Evolutionary conservation across 2,113 vertebrate species (phyloP), one percentile per base, ranked within the genome.

Genomic region (Melanerpes formicivorus): DNA sequence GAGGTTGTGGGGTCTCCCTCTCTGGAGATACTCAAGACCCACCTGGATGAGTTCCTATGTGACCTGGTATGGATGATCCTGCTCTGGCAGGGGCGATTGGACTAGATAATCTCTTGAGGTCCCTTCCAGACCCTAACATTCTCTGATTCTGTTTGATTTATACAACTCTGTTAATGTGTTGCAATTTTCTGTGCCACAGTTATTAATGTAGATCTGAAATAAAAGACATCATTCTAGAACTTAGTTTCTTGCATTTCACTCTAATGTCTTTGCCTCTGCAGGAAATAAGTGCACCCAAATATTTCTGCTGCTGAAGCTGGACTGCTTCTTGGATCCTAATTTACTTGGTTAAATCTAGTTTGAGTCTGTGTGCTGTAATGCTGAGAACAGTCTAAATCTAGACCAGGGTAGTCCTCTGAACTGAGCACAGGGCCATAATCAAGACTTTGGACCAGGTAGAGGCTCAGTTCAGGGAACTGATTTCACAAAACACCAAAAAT

Each of bases 401-500:
- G 65, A 58, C 22, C 32, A 54, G 30, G 13, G 9, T 62, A 32
- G 18, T 54, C 40, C 42, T 63, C 9, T 23, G 5, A 64, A 64
- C 42, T 83, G 22, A 25, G 22, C 7, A 9, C 0, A 1, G 34
- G 10, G 11, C 76, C 11, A 34, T 54, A 84, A 6, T 21, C 10
- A 74, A 46, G 19, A 19, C 11, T 48, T 5, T 1, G 48, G 22
- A 66, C 4, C 18, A 22, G 11, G 10, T 19, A 4, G 44, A 56
- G 15, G 52, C 21, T 75, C 17, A 18, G 18, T 72, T 85, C 59
- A 29, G 58, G 25, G 56, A 70, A 75, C 4, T 62, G 56, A 30
- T 78, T 23, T 73, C 30, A 23, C 10, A 60, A 42, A 62, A 26
- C 0, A 1, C 2, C 2, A 4, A 0, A 3, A 25, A 29, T 60